These are phyloP conservation scores for Enhydra lutris DNA, from an alignment of 2,113 vertebrate genomes.

Conservation along the genomic window DNA sequence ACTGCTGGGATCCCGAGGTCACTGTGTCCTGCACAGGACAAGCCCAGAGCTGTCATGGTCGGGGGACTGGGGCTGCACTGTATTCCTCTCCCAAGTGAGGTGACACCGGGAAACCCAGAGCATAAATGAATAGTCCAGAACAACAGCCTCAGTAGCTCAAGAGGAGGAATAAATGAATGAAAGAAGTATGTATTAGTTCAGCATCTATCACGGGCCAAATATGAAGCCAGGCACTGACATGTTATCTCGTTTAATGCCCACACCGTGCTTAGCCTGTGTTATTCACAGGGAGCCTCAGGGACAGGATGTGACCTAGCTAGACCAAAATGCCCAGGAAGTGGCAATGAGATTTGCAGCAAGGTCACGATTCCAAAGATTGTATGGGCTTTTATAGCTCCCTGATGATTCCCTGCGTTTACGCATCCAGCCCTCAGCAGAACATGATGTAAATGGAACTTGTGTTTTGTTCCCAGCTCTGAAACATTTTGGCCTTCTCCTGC, in stretches of 20 bases:
- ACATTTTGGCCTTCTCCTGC: neutral
- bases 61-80: fast-evolving
- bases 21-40: fast-evolving
- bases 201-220: neutral
- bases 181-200: neutral
- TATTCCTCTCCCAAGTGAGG: neutral
- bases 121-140: neutral
- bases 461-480: neutral
- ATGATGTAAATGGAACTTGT: neutral
- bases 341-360: neutral
- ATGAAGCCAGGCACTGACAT: neutral
- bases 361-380: neutral
- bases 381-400: neutral
- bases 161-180: neutral
- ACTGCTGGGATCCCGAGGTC: neutral
- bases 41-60: neutral
- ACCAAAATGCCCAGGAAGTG: neutral
- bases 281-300: neutral
- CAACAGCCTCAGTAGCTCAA: neutral
- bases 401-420: neutral
- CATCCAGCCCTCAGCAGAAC: neutral
- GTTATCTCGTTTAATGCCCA: neutral
- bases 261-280: neutral
- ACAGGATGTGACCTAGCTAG: neutral
- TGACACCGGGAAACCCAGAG: neutral